Evolutionary conservation across 2,888 invertebrate species (phyloP).

Genomic region (Bombylius major): DNA sequence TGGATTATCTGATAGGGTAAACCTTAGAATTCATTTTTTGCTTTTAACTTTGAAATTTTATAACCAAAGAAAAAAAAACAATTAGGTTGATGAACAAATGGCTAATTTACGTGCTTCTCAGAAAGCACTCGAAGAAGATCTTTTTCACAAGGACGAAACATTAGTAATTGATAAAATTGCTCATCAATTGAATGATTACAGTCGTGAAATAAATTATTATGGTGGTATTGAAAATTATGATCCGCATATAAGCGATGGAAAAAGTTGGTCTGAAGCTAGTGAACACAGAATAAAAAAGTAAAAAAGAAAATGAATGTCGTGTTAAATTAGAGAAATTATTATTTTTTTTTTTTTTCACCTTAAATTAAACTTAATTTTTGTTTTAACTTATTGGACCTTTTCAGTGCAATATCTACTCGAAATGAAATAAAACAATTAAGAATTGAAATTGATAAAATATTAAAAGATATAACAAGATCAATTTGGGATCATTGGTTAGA

Average conservation of each 20-base stretch:
- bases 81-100: constrained; percentile 48
- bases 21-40: neutral
- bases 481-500: constrained; percentile 83
- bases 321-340: neutral
- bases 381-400: neutral
- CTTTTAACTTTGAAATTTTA: too few relatives aligned
- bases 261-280: constrained; percentile 71
- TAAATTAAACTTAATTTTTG: neutral
- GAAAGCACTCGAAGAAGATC: constrained; percentile 79
- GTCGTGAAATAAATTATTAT: constrained; percentile 70
- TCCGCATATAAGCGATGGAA: constrained; percentile 67
- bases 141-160: constrained; percentile 77
- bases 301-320: constrained; percentile 21
- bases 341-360: too few relatives aligned
- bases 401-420: constrained; percentile 62
- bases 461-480: constrained; percentile 66
- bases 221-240: constrained; percentile 81
- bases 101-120: constrained; percentile 66
- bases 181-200: constrained; percentile 70
- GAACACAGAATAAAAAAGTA: constrained; percentile 37
- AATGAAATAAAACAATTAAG: constrained; percentile 67
- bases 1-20: constrained; percentile 55
- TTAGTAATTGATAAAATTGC: constrained; percentile 75
- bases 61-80: too few relatives aligned
- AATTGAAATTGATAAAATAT: constrained; percentile 62